Conservation (phyloP, 2,797 vertebrate genomes). For the Molossus molossus region DNA sequence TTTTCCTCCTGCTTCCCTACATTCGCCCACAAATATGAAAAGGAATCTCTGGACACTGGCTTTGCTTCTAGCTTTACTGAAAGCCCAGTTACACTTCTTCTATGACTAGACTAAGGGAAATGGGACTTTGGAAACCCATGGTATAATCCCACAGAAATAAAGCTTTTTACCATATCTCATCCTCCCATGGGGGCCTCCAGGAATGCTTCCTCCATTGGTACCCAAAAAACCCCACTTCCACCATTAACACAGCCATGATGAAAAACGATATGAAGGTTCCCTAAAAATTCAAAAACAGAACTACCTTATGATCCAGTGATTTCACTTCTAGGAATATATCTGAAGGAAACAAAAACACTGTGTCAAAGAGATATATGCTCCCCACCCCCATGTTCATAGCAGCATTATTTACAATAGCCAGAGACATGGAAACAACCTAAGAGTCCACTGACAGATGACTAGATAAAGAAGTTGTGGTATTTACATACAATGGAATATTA, state of each 20-base stretch:
- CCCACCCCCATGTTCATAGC: neutral
- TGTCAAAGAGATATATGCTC: neutral
- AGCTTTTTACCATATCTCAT: too few relatives aligned
- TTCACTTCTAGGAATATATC: neutral
- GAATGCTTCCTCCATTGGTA: too few relatives aligned
- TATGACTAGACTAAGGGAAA: too few relatives aligned
- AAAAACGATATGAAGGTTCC: neutral
- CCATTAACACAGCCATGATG: neutral
- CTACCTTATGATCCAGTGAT: neutral
- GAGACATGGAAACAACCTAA: neutral
- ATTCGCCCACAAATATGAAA: too few relatives aligned
- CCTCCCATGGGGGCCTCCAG: too few relatives aligned
- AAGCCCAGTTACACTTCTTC: too few relatives aligned
- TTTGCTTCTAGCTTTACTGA: too few relatives aligned
- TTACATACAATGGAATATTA: conserved; percentile 38
- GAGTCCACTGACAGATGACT: neutral
- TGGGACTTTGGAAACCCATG: too few relatives aligned
- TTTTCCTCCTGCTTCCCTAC: too few relatives aligned
- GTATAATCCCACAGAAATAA: too few relatives aligned
- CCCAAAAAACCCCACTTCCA: too few relatives aligned
- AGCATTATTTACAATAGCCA: neutral
- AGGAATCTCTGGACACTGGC: too few relatives aligned
- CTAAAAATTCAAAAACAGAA: conserved; percentile 33
- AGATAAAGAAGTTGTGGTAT: neutral
- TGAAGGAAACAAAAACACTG: conserved; percentile 16